Evolutionary conservation across 2,113 vertebrate genomes (phyloP).

Genomic region (Baryphthengus martii): DNA sequence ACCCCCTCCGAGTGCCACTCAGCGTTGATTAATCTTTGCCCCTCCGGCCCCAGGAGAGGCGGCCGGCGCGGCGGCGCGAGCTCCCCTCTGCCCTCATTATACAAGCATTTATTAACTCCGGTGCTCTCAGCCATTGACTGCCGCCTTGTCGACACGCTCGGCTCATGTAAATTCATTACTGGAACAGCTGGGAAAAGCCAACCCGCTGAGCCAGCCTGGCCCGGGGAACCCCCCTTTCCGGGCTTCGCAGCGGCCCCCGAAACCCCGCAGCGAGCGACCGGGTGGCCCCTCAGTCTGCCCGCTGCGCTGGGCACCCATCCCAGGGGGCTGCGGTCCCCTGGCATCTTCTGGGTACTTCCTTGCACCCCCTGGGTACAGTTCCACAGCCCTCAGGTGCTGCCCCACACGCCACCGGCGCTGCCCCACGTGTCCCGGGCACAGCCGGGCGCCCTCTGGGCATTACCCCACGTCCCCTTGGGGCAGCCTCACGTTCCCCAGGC

Average conservation of each 20-base stretch:
- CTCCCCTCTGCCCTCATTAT: conserved; percentile 62
- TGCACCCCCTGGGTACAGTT: no score
- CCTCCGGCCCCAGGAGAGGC: conserved; percentile 30
- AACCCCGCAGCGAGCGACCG: no score
- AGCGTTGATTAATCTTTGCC: conserved; percentile 55
- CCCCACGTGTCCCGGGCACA: no score
- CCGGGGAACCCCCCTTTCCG: neutral
- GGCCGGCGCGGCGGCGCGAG: neutral
- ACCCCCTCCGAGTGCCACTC: conserved; percentile 15
- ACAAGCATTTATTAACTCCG: conserved; percentile 66
- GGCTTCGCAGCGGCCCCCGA: no score
- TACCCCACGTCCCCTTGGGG: neutral
- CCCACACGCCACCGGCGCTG: no score
- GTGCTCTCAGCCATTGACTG: conserved; percentile 53
- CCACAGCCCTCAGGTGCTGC: no score
- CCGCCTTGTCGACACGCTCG: conserved; percentile 50
- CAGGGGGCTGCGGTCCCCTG: no score
- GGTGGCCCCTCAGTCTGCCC: no score
- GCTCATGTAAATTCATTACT: conserved; percentile 72
- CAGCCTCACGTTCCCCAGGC: neutral
- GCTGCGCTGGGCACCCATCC: no score
- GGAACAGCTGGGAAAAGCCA: conserved; percentile 64
- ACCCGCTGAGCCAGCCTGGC: neutral
- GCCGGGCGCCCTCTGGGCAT: neutral
- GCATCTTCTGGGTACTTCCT: no score